A percentile compares a stretch with the other conserved stretches of the same genome.
These are phyloP conservation scores for Phthorimaea operculella DNA, from an alignment of 1,140 invertebrate species.

Conservation along the genomic window DNA sequence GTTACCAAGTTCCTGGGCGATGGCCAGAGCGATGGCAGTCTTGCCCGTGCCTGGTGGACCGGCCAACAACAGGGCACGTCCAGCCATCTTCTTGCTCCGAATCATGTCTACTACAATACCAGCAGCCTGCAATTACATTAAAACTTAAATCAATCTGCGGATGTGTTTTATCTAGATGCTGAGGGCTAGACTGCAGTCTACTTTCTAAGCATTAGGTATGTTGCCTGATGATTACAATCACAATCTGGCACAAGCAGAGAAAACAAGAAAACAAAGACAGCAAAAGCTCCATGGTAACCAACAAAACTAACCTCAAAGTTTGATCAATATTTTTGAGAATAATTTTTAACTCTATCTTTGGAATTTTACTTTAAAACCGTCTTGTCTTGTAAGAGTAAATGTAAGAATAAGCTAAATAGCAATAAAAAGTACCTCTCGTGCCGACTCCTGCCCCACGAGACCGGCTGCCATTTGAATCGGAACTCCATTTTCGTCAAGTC, in stretches of 20 bases:
- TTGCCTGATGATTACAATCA: too few species aligned
- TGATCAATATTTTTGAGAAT: conserved; percentile 25
- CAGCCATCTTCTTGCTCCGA: conserved; percentile 97
- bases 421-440: conserved; percentile 82
- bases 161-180: too few species aligned
- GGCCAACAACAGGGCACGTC: conserved; percentile 92
- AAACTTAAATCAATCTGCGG: too few species aligned
- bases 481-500: conserved; percentile 92
- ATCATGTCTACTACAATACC: conserved; percentile 98
- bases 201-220: too few species aligned
- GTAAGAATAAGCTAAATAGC: neutral
- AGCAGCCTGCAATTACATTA: conserved; percentile 79
- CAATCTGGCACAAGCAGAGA: too few species aligned
- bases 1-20: conserved; percentile 97
- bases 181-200: too few species aligned
- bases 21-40: conserved; percentile 97
- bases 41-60: conserved; percentile 99
- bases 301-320: conserved; percentile 48
- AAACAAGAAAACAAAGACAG: too few species aligned
- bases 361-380: too few species aligned
- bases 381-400: too few species aligned
- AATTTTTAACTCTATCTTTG: too few species aligned
- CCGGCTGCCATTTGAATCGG: conserved; percentile 90
- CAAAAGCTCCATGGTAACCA: conserved; percentile 40
- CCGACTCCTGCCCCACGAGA: conserved; percentile 94